Percentiles rank a stretch among this genome's conserved stretches.
These are phyloP conservation scores for Montipora sp. DNA, from an alignment of 64 coral and sea anemone genomes.

Conservation along the genomic window DNA sequence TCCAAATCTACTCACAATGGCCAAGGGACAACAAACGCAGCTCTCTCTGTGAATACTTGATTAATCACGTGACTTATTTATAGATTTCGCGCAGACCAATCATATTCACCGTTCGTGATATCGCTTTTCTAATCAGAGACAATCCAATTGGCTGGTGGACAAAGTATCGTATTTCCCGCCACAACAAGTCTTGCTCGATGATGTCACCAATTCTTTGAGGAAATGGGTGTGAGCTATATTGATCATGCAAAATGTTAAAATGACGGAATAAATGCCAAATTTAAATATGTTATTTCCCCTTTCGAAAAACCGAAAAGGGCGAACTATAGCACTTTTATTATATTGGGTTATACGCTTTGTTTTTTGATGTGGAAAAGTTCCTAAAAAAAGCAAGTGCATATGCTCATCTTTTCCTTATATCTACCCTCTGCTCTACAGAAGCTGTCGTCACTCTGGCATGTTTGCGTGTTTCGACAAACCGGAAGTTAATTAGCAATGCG, in stretches of 20 bases:
- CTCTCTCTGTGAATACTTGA: background rate
- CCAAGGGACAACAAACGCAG: background rate
- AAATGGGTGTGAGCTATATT: conserved; percentile 5
- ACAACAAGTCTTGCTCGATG: conserved; percentile 1
- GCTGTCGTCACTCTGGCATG: background rate
- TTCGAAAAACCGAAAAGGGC: background rate
- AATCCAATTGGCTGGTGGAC: conserved; percentile 15
- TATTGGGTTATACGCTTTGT: background rate
- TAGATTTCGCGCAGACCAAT: background rate
- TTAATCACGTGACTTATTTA: conserved; percentile 14
- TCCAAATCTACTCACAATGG: background rate
- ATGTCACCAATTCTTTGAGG: conserved; percentile 10
- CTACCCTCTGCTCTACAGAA: background rate
- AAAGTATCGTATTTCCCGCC: conserved; percentile 20
- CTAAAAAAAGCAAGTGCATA: no score
- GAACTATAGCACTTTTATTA: background rate
- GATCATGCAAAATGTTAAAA: background rate
- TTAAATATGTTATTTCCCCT: background rate
- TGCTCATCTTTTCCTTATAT: background rate
- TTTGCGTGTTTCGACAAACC: background rate
- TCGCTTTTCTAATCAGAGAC: background rate
- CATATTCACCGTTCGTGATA: background rate
- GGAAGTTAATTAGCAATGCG: background rate
- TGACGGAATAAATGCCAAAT: background rate
- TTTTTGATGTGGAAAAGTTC: background rate